Percentiles rank a stretch among this genome's conserved stretches.
These are phyloP conservation scores for Erynnis tages DNA, from an alignment of 2,888 invertebrate genomes.

Conservation along the genomic window DNA sequence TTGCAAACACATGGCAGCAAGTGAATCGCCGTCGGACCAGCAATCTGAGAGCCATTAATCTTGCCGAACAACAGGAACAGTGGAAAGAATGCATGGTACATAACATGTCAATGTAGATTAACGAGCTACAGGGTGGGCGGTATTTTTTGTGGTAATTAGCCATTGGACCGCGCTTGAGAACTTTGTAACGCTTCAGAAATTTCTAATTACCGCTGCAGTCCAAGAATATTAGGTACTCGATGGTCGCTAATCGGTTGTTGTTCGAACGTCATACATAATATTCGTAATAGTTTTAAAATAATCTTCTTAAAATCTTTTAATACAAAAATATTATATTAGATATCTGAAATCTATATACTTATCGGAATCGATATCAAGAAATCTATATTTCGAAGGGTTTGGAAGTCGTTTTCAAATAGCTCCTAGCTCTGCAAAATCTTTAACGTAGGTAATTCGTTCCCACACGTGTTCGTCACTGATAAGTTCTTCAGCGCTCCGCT, in stretches of 20 bases:
- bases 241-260: constrained; percentile 12
- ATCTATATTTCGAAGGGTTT: too few relatives aligned
- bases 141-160: constrained; percentile 73
- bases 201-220: constrained; percentile 18
- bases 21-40: constrained; percentile 2
- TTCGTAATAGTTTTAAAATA: too few relatives aligned
- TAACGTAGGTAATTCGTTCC: too few relatives aligned
- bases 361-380: too few relatives aligned
- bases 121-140: constrained; percentile 67
- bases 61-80: constrained; percentile 36
- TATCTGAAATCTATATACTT: too few relatives aligned
- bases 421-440: too few relatives aligned
- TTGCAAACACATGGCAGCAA: constrained; percentile 4
- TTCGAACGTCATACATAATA: neutral
- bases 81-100: constrained; percentile 37
- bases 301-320: too few relatives aligned
- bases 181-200: constrained; percentile 8
- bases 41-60: constrained; percentile 32
- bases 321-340: neutral
- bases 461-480: constrained; percentile 9
- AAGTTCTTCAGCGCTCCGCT: neutral
- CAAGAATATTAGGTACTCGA: constrained; percentile 6
- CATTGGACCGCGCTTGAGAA: constrained; percentile 26
- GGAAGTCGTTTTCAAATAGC: too few relatives aligned
- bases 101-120: constrained; percentile 68